Conservation (phyloP, 2,113 vertebrate species). For the Pelvicachromis taeniatus region DNA sequence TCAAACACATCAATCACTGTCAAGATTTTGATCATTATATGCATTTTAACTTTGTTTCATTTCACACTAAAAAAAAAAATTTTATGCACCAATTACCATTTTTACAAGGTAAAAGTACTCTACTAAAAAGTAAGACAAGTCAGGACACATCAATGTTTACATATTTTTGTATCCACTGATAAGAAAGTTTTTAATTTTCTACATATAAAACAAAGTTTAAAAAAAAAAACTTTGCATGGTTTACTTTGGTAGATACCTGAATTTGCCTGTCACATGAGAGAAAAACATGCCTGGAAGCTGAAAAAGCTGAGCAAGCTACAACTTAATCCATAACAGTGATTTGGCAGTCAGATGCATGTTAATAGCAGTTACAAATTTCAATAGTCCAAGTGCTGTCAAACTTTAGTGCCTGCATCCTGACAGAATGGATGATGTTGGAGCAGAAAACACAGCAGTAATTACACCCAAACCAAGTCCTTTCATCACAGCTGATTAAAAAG, state of each 20-base stretch:
- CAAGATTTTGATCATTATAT: not conserved
- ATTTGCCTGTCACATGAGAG: not conserved
- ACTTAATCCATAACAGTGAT: constrained; percentile 19
- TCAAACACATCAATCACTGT: not conserved
- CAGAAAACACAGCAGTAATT: constrained; percentile 45
- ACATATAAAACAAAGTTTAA: not conserved
- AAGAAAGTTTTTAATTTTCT: not conserved
- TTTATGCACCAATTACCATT: not conserved
- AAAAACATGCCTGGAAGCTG: not conserved
- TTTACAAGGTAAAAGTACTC: not conserved
- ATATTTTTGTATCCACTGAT: not conserved
- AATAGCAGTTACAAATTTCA: not conserved
- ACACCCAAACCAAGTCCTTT: constrained; percentile 49
- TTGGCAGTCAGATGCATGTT: not conserved
- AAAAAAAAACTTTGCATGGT: not conserved
- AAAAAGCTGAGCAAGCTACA: constrained; percentile 13
- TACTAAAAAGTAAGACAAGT: not conserved
- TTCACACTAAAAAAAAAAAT: not conserved
- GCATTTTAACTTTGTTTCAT: not conserved
- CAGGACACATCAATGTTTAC: not conserved
- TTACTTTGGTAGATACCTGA: not conserved
- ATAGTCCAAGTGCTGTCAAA: constrained; percentile 15
- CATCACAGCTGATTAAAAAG: constrained; percentile 67
- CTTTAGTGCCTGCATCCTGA: not conserved
- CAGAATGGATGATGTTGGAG: not conserved